Conservation (phyloP, 2,113 vertebrate species). For the Chroicocephalus ridibundus region DNA sequence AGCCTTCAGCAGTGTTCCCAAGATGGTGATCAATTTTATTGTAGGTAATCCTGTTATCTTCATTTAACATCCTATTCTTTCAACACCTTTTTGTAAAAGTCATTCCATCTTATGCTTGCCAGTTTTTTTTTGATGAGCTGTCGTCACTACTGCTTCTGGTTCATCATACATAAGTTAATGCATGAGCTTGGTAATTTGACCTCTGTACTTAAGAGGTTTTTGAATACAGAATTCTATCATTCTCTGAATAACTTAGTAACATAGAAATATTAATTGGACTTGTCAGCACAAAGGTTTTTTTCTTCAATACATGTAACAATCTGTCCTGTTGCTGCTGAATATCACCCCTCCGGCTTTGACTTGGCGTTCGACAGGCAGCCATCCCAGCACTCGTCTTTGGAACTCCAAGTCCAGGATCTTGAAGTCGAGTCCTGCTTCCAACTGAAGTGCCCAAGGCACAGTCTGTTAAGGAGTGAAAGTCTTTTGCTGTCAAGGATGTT, state of each 20-base stretch:
- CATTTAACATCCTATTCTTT: neutral
- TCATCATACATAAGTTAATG: neutral
- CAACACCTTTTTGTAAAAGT: neutral
- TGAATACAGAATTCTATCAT: neutral
- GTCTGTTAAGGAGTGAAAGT: neutral
- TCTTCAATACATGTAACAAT: rapidly evolving
- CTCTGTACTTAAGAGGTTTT: neutral
- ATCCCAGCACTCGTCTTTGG: rapidly evolving
- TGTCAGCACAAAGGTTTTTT: neutral
- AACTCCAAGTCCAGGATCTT: neutral
- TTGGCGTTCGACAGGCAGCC: rapidly evolving
- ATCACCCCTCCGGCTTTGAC: rapidly evolving
- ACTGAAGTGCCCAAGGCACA: rapidly evolving
- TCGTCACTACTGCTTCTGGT: neutral
- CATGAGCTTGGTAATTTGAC: neutral
- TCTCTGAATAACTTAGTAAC: neutral
- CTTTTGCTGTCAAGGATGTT: rapidly evolving
- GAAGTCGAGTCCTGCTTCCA: rapidly evolving
- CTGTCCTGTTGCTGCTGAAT: neutral
- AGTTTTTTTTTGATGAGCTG: neutral
- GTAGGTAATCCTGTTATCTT: neutral
- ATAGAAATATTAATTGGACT: neutral
- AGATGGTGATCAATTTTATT: neutral
- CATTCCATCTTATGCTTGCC: neutral
- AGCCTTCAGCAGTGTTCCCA: neutral